Base-by-base conservation (phyloP, 35 echinoderm and acorn worm species). In the Stichopus chloronotus region DNA sequence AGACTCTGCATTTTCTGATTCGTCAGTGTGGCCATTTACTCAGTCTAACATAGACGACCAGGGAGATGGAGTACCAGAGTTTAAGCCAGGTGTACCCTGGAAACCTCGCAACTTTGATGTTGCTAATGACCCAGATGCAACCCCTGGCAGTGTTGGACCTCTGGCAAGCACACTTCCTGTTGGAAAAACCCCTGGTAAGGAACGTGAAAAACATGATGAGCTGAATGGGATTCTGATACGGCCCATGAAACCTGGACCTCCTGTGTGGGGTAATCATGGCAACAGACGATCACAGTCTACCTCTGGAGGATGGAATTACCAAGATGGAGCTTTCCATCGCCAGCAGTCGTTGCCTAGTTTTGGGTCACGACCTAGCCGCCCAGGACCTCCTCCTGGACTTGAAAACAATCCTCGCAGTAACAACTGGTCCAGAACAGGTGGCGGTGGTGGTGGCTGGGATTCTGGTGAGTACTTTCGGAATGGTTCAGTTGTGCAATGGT, bases 61-160 rank as follows among this genome's bases (percentile, higher is more conserved):
- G 17, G 91, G 92, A 30, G 94, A 95, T 71, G 94, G 86, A 25
- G 93, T 95, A 14, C 97, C 95, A 59, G 97, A 99, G 79, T 99
- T 99, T 90, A 99, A 96, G 83, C 97, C 97, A 58, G 97, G 97
- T 72, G 97, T 99, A 10, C 97, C 97, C 16, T 99, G 97, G 97
- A 99, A 96, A 56, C 95, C 95, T 53, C 95, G 93, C 55, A 96
- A 88, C 72, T 94, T 88, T 25, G 97, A 99, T 87, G 90, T 99
- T 11, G 93, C 95, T 87, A 99, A 99, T 82, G 95, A 99, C 82
- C 97, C 97, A 54, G 88, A 95, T 85, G 97, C 97, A 11, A 99
- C 97, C 30, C 97, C 97, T 57, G 97, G 97, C n/a, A 99, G 96
- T 93, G 96, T 97, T 53, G 69, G 53, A 57, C 57, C 76, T 16